Conservation (phyloP, 2,113 vertebrate genomes). For the Erythrocercus mccallii region DNA sequence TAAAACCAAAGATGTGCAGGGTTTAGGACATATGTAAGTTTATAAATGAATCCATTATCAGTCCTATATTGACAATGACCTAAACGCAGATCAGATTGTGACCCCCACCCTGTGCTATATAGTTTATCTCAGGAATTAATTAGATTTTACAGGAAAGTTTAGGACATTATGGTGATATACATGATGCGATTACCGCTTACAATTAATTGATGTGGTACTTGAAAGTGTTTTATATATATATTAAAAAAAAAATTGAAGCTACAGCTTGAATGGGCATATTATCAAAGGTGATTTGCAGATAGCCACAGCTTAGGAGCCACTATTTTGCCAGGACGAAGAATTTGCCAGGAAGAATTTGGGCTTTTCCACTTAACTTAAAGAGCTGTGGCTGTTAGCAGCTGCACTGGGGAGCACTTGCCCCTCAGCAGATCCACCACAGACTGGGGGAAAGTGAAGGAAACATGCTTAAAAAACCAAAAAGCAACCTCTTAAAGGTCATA, state of each 20-base stretch:
- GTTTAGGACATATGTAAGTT: not conserved
- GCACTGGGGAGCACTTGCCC: not conserved
- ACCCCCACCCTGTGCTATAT: not conserved
- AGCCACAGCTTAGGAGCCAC: not conserved
- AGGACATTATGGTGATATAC: not conserved
- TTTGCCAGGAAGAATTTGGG: not conserved
- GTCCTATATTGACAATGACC: not conserved
- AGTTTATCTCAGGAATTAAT: not conserved
- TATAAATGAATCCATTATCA: not conserved
- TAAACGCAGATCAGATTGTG: not conserved
- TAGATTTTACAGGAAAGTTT: not conserved
- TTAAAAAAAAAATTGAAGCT: not conserved
- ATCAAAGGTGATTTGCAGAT: not conserved
- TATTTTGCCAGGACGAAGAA: not conserved
- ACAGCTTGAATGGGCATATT: not conserved
- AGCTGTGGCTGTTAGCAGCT: not conserved
- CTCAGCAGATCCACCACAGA: fast-evolving
- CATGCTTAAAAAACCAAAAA: not conserved
- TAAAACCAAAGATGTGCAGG: not conserved
- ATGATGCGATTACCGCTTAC: not conserved
- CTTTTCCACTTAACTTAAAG: not conserved
- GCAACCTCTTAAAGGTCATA: not conserved
- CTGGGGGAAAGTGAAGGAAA: not conserved
- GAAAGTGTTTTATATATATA: not conserved
- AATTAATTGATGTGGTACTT: not conserved